These are phyloP conservation scores for Ramphastos sulfuratus DNA, from an alignment of 2,113 vertebrate species.

Conservation along the genomic window DNA sequence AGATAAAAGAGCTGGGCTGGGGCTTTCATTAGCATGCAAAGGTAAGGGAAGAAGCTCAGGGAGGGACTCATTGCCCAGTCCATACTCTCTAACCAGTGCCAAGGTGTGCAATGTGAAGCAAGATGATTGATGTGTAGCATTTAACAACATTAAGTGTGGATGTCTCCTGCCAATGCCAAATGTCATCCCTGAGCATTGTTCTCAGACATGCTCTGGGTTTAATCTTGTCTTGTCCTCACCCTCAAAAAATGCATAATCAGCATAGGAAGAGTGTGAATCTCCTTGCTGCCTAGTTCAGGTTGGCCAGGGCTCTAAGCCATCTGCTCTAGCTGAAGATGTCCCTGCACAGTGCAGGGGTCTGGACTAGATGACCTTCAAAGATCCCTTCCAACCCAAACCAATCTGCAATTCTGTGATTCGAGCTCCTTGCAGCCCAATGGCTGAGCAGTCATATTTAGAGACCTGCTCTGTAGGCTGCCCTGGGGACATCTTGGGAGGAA, in stretches of 20 bases:
- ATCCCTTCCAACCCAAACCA: too few species aligned
- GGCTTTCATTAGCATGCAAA: neutral
- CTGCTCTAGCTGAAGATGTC: too few species aligned
- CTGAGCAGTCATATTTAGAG: accelerated
- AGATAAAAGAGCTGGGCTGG: neutral
- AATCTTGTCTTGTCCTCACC: neutral
- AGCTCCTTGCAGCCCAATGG: neutral
- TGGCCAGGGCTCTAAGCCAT: too few species aligned
- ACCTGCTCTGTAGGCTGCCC: neutral
- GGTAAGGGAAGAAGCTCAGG: neutral
- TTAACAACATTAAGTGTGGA: neutral
- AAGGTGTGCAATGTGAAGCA: neutral
- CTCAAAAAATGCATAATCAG: neutral
- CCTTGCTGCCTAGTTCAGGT: neutral
- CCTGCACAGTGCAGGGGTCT: too few species aligned
- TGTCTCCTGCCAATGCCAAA: neutral
- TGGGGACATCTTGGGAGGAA: neutral
- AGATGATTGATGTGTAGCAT: accelerated
- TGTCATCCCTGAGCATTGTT: neutral
- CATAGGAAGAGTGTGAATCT: neutral
- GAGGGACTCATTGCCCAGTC: neutral
- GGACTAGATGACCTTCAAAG: too few species aligned
- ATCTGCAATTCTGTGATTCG: too few species aligned
- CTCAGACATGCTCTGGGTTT: neutral
- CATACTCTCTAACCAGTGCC: neutral